Evolutionary conservation across 2,797 vertebrate genomes (phyloP).

Genomic region (Sebastes kiyomatsui): DNA sequence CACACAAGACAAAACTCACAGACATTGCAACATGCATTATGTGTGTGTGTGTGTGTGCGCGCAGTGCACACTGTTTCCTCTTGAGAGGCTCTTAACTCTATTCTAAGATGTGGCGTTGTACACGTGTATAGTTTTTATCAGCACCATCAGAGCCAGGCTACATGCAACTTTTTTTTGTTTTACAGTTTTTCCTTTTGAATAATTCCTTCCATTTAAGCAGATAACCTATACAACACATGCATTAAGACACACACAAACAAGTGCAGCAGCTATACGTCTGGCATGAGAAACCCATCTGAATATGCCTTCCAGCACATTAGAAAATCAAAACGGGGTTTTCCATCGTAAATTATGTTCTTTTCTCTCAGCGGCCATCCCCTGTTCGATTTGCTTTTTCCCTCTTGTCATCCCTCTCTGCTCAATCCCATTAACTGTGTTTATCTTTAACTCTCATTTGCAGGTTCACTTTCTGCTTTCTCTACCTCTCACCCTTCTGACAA

Average conservation of each 20-base stretch:
- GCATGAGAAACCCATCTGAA: slow-evolving; percentile 44
- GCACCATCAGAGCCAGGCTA: slow-evolving; percentile 42
- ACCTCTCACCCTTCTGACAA: not conserved
- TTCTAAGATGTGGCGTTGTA: slow-evolving; percentile 73
- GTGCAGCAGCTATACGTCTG: slow-evolving; percentile 32
- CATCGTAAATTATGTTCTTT: slow-evolving; percentile 60
- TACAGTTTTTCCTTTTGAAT: slow-evolving; percentile 18
- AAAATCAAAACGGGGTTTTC: slow-evolving; percentile 71
- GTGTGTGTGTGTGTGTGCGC: slow-evolving; percentile 25
- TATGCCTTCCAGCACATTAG: slow-evolving; percentile 53
- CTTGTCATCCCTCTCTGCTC: slow-evolving; percentile 14
- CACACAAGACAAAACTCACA: slow-evolving; percentile 42
- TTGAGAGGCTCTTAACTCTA: slow-evolving; percentile 49
- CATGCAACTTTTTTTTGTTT: slow-evolving; percentile 9
- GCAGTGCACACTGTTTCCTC: slow-evolving; percentile 32
- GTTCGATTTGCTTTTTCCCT: slow-evolving; percentile 23
- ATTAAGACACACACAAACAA: slow-evolving; percentile 31
- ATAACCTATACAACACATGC: slow-evolving; percentile 20
- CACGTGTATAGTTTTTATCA: slow-evolving; percentile 66
- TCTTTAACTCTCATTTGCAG: slow-evolving; percentile 26
- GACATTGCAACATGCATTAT: slow-evolving; percentile 59
- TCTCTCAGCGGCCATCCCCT: slow-evolving; percentile 19
- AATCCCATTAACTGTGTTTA: slow-evolving; percentile 36
- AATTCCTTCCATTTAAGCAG: slow-evolving; percentile 30
- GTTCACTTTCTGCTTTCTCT: slow-evolving; percentile 17